Evolutionary conservation across 2,888 invertebrate genomes (phyloP), one percentile per base, ranked within the genome.

Genomic region (Unio pictorum): DNA sequence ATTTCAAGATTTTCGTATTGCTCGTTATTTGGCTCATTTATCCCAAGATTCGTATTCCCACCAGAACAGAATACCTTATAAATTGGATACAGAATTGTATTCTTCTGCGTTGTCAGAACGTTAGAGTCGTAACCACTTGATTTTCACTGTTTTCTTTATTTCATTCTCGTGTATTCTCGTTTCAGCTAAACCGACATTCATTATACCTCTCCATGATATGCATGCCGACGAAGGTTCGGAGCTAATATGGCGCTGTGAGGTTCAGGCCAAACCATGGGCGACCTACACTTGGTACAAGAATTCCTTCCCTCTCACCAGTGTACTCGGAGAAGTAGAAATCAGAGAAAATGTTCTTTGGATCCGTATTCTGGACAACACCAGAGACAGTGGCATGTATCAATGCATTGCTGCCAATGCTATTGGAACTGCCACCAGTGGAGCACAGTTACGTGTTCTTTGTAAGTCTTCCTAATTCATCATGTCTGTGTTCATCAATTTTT

Each of bases 361-460:
- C 26, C 69, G 57, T 6, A 60, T 74, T 4, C 76, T 87, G 4
- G 74, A 80, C 26, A 67, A 78, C 8, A 58, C 66, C 8, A 64
- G 94, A 82, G 98, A 98, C 89, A 94, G 95, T 67, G 98, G 96
- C 34, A 97, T 98, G 96, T 98, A 95, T 89, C 98, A 98, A 86
- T 98, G 98, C 89, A 93, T 94, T 82, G 98, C 98, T 0, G 93
- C 92, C 70, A 98, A 98, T 92, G 95, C 95, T 78, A 91, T 97
- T 15, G 96, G 95, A 85, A 94, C 94, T 0, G 93, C 93, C 68
- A 97, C 94, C 89, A 96, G 97, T 0, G 95, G 96, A 7, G 97
- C 95, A 0, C 97, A 98, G 85, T 91, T 98, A 34, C 91, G 97
- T 82, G 96, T 98, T 45, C 91, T 98, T 66, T 94, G 96, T 91